Base-by-base conservation (phyloP, 2,888 invertebrate species). In the Pecten maximus region DNA sequence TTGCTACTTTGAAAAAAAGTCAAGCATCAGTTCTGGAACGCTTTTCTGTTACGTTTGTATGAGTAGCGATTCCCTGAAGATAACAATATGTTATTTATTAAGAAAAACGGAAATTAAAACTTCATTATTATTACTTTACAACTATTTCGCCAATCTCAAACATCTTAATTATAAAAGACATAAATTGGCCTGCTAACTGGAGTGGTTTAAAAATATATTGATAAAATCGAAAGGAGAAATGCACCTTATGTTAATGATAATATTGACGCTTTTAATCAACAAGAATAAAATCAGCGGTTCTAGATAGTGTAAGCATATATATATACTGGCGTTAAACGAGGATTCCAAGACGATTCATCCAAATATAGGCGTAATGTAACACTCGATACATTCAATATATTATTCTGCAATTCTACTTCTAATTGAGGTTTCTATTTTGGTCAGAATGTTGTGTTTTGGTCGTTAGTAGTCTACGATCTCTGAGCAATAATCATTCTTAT, bases 361-460 rank as follows among this genome's bases (percentile, higher is more conserved):
- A 74, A 35, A 74, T 74, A 74, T 74, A 74, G 74, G 74, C 16
- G 74, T 74, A 15, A 35, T 35, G 28, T 74, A 74, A 35, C 74
- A 74, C 12, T 74, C 28, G 60, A 28, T 74, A 74, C 60, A 74
- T n/a, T 74, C 60, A 4, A 74, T 74, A 74, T 8, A 28, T 74
- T 28, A 74, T 28, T 74, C 28, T 16, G 60, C 12, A 4, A 12
- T 28, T 28, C 74, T 35, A 35, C 28, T 28, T 35, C 74, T 74
- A 74, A 74, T 35, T 74, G 74, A 28, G 16, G 28, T 74, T 74
- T 74, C 74, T 74, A 74, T 74, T 74, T 74, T 74, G 74, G 74
- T 74, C 28, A 74, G 35, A 74, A 74, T 28, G 74, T 35, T 74
- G 35, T 74, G 35, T 74, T 35, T 74, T 28, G 35, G 35, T 10